phyloP scores from a whole-genome alignment of 2,888 invertebrate species.

The Agrilus mali region DNA sequence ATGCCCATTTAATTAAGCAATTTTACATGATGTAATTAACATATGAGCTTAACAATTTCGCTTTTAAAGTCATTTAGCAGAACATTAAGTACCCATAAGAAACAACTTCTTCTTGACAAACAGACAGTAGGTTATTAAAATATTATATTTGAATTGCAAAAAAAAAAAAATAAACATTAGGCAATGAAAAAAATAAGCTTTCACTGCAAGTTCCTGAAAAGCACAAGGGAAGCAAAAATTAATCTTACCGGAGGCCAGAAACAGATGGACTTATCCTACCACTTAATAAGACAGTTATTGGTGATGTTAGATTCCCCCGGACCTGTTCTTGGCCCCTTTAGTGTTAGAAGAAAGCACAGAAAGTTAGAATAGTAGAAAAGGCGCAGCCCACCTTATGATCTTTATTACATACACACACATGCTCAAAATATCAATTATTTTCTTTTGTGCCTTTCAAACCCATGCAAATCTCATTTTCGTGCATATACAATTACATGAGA shows the following conservation, averaged over 20 bases:
- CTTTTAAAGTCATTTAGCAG: too few species aligned
- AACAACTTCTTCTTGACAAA: too few species aligned
- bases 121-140: too few species aligned
- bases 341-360: slow-evolving; percentile 6
- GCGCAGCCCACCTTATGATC: not conserved
- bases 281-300: slow-evolving; percentile 25
- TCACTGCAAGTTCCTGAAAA: not conserved
- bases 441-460: not conserved
- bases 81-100: too few species aligned
- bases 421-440: too few species aligned
- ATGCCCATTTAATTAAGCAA: too few species aligned
- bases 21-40: too few species aligned
- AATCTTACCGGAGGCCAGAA: slow-evolving; percentile 21
- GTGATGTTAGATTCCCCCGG: slow-evolving; percentile 25
- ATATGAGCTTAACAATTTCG: too few species aligned
- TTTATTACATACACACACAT: not conserved
- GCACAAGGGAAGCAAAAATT: not conserved
- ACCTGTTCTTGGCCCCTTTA: slow-evolving; percentile 16
- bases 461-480: not conserved
- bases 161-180: too few species aligned
- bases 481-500: not conserved
- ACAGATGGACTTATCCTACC: slow-evolving; percentile 29
- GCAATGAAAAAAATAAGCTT: too few species aligned
- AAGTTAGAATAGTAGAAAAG: not conserved
- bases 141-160: too few species aligned